Evolutionary conservation across 1,140 invertebrate species (phyloP), one percentile per base, ranked within the genome.

Genomic region (Melanaphis sacchari): DNA sequence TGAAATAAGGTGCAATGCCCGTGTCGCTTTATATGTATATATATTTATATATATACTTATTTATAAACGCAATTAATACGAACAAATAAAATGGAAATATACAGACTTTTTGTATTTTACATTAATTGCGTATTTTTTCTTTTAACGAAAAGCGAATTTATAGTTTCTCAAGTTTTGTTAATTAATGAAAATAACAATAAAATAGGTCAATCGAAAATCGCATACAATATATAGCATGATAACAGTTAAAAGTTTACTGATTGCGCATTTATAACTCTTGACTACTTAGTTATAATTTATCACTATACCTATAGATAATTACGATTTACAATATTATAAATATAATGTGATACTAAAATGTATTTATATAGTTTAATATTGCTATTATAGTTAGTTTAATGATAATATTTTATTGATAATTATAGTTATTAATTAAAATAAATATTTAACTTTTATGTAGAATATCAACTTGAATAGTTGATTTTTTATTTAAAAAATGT

Each of bases 61-160:
- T 31, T 89, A 52, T 89, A 90, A 90, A 66, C 40, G 18, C 52
- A 90, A 90, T 90, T 66, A 90, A 90, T 66, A 66, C 40, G 49
- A 59, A 90, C 88, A 36, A 59, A 90, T n/a, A 31, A 40, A 59
- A 40, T 40, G 88, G 36, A 54, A 36, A 38, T 88, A 46, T 52
- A 52, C 11, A 40, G 88, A 40, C 87, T 52, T 89, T 52, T 89
- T 43, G 82, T 26, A 36, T 88, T 88, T 88, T 52, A 87, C 26
- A 31, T 46, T 87, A 87, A 87, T 87, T 88, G 41, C 43, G 85
- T 88, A 31, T 89, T 54, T 31, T 49, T 87, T 31, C 15, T 46
- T 43, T 46, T 87, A 46, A 21, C 85, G 31, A 87, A n/a, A n/a
- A 46, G 1, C n/a, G 41, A 89, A 89, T 52, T 89, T 89, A 89